phyloP scores from a whole-genome alignment of 2,888 invertebrate species.

The Drosophila picticornis region DNA sequence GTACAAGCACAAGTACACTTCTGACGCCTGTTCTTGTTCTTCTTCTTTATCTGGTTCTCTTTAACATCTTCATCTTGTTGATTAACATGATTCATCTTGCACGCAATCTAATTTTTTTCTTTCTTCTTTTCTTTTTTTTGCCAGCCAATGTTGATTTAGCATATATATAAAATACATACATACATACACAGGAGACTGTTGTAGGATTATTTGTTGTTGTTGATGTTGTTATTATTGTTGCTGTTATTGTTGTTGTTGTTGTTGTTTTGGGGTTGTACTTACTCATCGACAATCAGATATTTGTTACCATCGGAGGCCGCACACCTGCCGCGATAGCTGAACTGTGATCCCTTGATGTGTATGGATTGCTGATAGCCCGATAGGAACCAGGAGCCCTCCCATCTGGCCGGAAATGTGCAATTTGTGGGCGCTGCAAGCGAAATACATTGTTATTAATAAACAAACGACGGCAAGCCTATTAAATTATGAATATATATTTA shows the following conservation, averaged over 20 bases:
- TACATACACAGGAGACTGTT: slow-evolving; percentile 13
- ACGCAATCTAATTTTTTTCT: slow-evolving; percentile 6
- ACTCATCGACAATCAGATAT: slow-evolving; percentile 95
- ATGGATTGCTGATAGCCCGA: slow-evolving; percentile 95
- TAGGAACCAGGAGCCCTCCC: slow-evolving; percentile 96
- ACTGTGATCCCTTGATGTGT: slow-evolving; percentile 91
- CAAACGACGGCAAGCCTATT: slow-evolving; percentile 20
- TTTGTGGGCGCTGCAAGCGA: slow-evolving; percentile 86
- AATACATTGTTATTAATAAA: slow-evolving; percentile 26
- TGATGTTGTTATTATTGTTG: not conserved
- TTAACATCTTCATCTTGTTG: slow-evolving; percentile 23
- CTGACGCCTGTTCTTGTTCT: slow-evolving; percentile 13
- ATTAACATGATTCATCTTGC: slow-evolving; percentile 16
- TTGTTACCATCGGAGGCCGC: slow-evolving; percentile 94
- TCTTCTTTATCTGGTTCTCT: slow-evolving; percentile 14
- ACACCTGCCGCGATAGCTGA: slow-evolving; percentile 94
- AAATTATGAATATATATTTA: slow-evolving; percentile 61
- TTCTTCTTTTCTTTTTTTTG: slow-evolving; percentile 30
- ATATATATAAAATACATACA: slow-evolving; percentile 15
- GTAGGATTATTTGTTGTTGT: slow-evolving; percentile 1
- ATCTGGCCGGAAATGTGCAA: slow-evolving; percentile 92
- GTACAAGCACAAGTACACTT: slow-evolving; percentile 31
- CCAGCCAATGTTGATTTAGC: slow-evolving; percentile 62
- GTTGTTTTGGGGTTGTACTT: slow-evolving; percentile 86
- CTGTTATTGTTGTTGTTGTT: not conserved